phyloP scores from a whole-genome alignment of 2,113 vertebrate genomes.

The Paramormyrops kingsleyae region DNA sequence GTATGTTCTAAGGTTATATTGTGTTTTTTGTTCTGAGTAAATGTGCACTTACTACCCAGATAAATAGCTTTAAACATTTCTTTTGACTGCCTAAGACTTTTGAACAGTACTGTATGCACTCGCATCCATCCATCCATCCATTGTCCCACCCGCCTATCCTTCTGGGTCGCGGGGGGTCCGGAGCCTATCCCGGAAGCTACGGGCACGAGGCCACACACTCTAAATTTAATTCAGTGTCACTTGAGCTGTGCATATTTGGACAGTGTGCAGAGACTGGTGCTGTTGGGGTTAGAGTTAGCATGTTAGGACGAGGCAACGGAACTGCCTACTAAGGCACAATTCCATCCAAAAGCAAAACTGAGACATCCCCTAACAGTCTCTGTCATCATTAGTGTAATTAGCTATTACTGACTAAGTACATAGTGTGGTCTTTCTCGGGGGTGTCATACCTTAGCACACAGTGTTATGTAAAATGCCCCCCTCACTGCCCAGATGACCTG shows the following conservation, averaged over 20 bases:
- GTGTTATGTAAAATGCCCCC: neutral
- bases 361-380: neutral
- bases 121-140: too few relatives aligned
- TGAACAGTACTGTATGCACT: neutral
- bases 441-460: neutral
- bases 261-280: neutral
- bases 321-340: neutral
- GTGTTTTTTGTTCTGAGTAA: neutral
- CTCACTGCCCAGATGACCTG: constrained; percentile 45
- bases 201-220: neutral
- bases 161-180: too few relatives aligned
- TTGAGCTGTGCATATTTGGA: neutral
- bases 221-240: neutral
- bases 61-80: neutral
- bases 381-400: neutral
- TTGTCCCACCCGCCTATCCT: too few relatives aligned
- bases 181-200: too few relatives aligned
- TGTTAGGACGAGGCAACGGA: neutral
- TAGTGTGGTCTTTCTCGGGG: neutral
- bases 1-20: neutral
- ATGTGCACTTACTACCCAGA: neutral
- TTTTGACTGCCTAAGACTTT: too few relatives aligned
- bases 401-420: neutral
- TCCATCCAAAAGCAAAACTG: neutral
- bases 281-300: neutral